Base-by-base conservation (phyloP, 2,888 invertebrate genomes). In the Chymomyza amoena region DNA sequence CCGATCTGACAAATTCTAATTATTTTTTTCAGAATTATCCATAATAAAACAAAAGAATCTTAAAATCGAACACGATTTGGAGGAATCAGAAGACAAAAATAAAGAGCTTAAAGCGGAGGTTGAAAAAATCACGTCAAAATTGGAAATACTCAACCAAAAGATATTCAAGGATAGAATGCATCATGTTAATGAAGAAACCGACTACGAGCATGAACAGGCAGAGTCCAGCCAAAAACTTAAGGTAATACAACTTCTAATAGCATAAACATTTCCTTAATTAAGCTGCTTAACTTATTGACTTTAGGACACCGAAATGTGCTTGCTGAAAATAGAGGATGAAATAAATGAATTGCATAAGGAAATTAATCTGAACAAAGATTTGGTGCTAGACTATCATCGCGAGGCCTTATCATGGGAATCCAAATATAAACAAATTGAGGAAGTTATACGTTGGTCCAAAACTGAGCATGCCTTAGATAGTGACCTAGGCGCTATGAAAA, bases 321-420 rank as follows among this genome's bases (percentile, higher is more conserved):
- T 95, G 51, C 91, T 96, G 25, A 92, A 94, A 79, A 78, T 96
- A 50, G 94, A 96, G 90, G 94, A 94, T 61, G 95, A 95, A 68
- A 94, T 96, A 54, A 92, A 93, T 69, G 93, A 94, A 5, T 89
- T 96, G 64, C 94, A 94, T 76, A 93, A 93, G 61, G 95, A 95
- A 36, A 96, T 96, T 84, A 92, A 93, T 32, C 92, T 92, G 50
- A 76, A 82, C 45, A 91, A 91, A 57, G 84, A 89, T 60, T 90
- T 95, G 0, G 94, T 94, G 1, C 93, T 95, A 66, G 94, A 95
- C 56, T 90, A 95, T 20, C 93, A 95, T 73, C 93, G 94, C 51
- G 95, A 96, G 89, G 93, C 94, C 9, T 92, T 96, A 36, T 94
- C 95, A 39, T 97, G 97, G 97, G 96, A 97, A 89, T 95, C 95